Evolutionary conservation across 2,888 invertebrate genomes (phyloP).

Genomic region (Maniola hyperantus): DNA sequence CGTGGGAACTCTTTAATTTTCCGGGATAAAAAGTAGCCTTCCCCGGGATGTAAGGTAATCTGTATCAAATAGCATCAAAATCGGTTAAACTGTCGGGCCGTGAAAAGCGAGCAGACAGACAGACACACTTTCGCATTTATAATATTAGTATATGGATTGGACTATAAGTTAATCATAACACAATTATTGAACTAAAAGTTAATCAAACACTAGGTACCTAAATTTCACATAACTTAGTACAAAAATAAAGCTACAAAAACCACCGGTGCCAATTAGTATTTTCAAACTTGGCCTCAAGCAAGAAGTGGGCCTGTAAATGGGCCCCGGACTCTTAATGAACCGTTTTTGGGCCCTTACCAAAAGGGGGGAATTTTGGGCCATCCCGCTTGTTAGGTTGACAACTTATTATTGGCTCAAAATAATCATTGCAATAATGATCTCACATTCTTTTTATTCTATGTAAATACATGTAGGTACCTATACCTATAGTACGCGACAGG

Average conservation of each 20-base stretch:
- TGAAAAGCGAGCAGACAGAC: no score
- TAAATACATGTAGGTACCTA: no score
- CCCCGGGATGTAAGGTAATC: no score
- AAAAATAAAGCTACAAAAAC: conserved; percentile 16
- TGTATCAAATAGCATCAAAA: no score
- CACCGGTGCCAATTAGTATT: conserved; percentile 21
- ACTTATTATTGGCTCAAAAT: neutral
- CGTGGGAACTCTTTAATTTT: no score
- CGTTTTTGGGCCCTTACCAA: conserved; percentile 22
- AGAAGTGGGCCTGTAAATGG: conserved; percentile 15
- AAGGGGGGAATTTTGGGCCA: conserved; percentile 12
- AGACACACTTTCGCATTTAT: no score
- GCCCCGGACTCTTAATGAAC: conserved; percentile 13
- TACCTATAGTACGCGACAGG: no score
- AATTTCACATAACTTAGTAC: neutral
- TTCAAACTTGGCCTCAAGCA: conserved; percentile 15
- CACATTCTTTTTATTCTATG: neutral
- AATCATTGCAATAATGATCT: conserved; percentile 4
- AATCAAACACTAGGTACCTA: neutral
- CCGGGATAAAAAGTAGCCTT: no score
- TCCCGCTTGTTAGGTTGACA: conserved; percentile 14
- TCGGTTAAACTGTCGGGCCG: no score
- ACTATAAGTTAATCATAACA: no score
- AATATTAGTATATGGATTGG: no score
- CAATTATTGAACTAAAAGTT: neutral